Evolutionary conservation across 2,888 invertebrate species (phyloP).

Genomic region (Pollenia angustigena): DNA sequence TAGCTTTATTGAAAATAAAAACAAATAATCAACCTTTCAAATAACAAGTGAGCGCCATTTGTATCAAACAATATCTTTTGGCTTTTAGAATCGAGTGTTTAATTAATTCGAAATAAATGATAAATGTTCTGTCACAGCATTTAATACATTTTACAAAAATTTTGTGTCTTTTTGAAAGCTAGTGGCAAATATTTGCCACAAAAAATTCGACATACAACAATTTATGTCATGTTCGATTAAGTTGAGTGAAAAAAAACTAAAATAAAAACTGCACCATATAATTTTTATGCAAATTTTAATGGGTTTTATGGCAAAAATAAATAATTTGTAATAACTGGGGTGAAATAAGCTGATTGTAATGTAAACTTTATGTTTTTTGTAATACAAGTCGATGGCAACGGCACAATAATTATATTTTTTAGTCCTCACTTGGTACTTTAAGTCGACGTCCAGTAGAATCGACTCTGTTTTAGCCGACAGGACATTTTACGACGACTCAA

Average conservation of each 20-base stretch:
- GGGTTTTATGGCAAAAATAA: slow-evolving; percentile 1
- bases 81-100: slow-evolving; percentile 27
- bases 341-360: not conserved
- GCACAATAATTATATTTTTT: too few relatives aligned
- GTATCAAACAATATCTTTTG: slow-evolving; percentile 26
- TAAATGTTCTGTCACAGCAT: slow-evolving; percentile 51
- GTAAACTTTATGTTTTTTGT: too few relatives aligned
- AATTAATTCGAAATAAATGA: slow-evolving; percentile 69
- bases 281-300: slow-evolving; percentile 62
- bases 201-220: slow-evolving; percentile 19
- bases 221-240: slow-evolving; percentile 63
- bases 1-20: not conserved
- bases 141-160: slow-evolving; percentile 11
- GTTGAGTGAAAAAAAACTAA: slow-evolving; percentile 2
- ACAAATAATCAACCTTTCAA: slow-evolving; percentile 53
- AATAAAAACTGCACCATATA: slow-evolving; percentile 5
- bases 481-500: too few relatives aligned
- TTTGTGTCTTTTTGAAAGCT: slow-evolving; percentile 23
- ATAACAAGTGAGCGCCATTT: slow-evolving; percentile 31
- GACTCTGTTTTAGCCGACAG: too few relatives aligned
- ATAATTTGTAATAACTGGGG: not conserved
- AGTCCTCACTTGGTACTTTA: too few relatives aligned
- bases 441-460: too few relatives aligned
- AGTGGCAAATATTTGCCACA: slow-evolving; percentile 45
- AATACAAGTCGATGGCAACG: too few relatives aligned